Base-by-base conservation (phyloP, 2,113 vertebrate genomes). In the Hemicordylus capensis region DNA sequence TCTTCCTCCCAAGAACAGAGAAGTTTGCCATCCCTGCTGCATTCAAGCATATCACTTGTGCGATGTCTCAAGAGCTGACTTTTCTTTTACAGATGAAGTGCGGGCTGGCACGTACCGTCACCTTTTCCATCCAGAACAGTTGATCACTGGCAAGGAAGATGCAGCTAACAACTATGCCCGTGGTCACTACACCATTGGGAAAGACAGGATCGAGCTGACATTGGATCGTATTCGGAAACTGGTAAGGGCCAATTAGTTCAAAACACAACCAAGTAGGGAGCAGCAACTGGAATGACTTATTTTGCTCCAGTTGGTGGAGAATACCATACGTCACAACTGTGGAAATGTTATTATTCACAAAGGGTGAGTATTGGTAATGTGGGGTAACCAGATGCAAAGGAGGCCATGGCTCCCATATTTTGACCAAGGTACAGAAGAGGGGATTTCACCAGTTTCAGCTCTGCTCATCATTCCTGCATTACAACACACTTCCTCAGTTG, bases 141-240 rank as follows among this genome's bases (percentile, higher is more conserved):
- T 96, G 67, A 96, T 96, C 83, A 94, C 94, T 3, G 96, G 95
- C 14, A 96, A 97, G 78, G 96, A 97, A 85, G 96, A 96, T 19
- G 96, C 96, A 2, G 96, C 96, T 4, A 97, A 96, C 74, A 97
- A 96, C 80, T 96, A 96, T 0, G 96, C 96, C 24, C 94, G 96
- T 1, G 96, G 96, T 3, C 95, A 96, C 86, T 97, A 96, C 39
- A 95, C 96, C 0, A 88, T 96, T 63, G 96, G 96, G 79, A 96
- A 96, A 80, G 95, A 96, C 83, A 96, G 92, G 83, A 96, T 96
- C 0, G 96, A 96, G 61, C 22, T 94, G 24, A 92, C 93, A 4
- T 77, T 97, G 89, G 95, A 97, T 86, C 93, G 94, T 12, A 95
- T 97, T 76, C 92, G 95, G 28, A 97, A 97, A 78, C 72, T 96